These are phyloP conservation scores for Poecilia velifera DNA, from an alignment of 2,797 vertebrate species.

Conservation along the genomic window DNA sequence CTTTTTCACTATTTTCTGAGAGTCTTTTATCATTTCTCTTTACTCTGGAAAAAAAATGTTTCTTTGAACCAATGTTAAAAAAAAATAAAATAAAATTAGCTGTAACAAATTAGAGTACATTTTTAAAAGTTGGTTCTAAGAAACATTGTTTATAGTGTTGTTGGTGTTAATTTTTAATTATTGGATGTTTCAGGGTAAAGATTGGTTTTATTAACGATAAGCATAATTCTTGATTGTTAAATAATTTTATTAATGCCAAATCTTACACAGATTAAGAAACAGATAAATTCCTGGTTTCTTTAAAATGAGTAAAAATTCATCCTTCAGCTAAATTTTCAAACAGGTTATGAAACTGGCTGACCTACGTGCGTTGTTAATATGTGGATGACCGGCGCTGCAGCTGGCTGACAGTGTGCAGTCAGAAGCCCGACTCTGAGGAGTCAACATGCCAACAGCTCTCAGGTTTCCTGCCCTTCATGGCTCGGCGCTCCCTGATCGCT, in stretches of 20 bases:
- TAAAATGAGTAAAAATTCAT: background rate
- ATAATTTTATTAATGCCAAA: background rate
- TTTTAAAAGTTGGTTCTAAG: too few species aligned
- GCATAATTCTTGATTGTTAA: background rate
- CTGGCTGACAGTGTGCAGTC: background rate
- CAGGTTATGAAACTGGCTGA: background rate
- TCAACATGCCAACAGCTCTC: background rate
- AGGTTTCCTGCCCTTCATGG: slow-evolving; percentile 5
- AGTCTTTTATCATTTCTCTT: background rate
- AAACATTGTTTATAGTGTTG: background rate
- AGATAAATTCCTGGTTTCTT: background rate
- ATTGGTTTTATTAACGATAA: background rate
- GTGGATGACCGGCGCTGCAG: background rate
- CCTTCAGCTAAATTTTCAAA: background rate
- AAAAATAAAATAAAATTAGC: too few species aligned
- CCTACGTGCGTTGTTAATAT: background rate
- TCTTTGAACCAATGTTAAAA: too few species aligned
- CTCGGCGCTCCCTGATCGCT: background rate
- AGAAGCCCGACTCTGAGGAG: background rate
- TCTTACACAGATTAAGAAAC: background rate
- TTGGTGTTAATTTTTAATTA: background rate
- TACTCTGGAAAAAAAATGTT: too few species aligned
- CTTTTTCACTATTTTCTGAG: background rate
- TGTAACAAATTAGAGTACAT: too few species aligned
- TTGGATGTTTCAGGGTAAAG: background rate